Evolutionary conservation across 2,888 invertebrate species (phyloP).

Genomic region (Spicauda simplicius): DNA sequence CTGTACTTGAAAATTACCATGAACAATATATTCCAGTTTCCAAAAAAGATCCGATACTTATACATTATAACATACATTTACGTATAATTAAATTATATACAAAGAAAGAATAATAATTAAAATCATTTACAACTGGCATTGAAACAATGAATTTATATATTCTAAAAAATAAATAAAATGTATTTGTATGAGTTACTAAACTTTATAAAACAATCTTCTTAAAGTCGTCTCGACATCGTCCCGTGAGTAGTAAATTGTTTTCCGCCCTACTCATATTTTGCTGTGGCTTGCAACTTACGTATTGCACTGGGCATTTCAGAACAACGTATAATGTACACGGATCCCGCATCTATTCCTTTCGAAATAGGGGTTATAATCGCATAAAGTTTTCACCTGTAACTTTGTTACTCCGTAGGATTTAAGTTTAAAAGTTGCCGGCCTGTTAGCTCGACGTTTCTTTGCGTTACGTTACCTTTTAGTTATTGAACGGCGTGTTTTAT

Average conservation of each 20-base stretch:
- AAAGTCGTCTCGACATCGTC: not conserved
- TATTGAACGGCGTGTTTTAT: conserved; percentile 27
- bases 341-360: not conserved
- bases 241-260: not conserved
- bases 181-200: not conserved
- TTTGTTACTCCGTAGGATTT: conserved; percentile 31
- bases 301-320: conserved; percentile 22
- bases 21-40: too few relatives aligned
- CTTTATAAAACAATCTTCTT: not conserved
- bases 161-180: too few relatives aligned
- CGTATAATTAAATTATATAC: too few relatives aligned
- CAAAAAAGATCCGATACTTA: too few relatives aligned
- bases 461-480: conserved; percentile 25
- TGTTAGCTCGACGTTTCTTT: conserved; percentile 29
- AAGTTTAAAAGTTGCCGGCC: conserved; percentile 33
- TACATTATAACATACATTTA: too few relatives aligned
- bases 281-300: conserved; percentile 29
- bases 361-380: not conserved
- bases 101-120: too few relatives aligned
- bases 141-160: too few relatives aligned
- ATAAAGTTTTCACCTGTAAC: not conserved
- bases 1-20: too few relatives aligned
- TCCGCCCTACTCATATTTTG: conserved; percentile 20
- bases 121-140: too few relatives aligned
- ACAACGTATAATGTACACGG: not conserved